phyloP scores from a whole-genome alignment of 2,113 vertebrate species.

The Cyprinodon variegatus region DNA sequence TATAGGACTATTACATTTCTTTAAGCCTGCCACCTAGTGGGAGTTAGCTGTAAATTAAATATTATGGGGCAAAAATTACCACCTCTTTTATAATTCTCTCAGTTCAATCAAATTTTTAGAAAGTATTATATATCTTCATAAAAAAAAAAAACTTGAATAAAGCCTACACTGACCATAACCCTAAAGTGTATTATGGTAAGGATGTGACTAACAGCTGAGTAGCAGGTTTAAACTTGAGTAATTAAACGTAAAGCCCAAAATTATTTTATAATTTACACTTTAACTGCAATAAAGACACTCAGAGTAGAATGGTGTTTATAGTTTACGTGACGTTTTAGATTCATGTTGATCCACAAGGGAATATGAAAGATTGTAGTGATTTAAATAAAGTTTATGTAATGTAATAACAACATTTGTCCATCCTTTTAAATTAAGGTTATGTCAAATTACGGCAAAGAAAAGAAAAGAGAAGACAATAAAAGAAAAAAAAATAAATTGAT shows the following conservation, averaged over 20 bases:
- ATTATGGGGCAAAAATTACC: neutral
- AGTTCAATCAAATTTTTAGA: too few relatives aligned
- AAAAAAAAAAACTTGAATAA: neutral
- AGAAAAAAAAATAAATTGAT: neutral
- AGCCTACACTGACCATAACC: neutral
- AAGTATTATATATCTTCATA: neutral
- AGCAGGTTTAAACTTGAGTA: neutral
- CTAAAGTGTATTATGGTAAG: neutral
- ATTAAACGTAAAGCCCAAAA: neutral
- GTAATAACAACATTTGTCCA: neutral
- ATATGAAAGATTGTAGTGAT: neutral
- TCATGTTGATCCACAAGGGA: neutral
- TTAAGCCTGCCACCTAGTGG: slow-evolving; percentile 69
- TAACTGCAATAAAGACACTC: neutral
- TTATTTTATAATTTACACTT: neutral
- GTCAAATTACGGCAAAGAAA: neutral
- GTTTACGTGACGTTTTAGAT: neutral
- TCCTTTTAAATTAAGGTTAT: neutral
- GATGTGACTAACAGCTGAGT: neutral
- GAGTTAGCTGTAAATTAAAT: neutral
- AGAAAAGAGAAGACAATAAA: neutral
- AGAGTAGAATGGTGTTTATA: neutral
- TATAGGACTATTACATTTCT: neutral
- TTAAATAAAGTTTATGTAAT: neutral
- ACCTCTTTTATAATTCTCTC: neutral